phyloP scores from a whole-genome alignment of 2,113 vertebrate species.

The Heptranchias perlo region DNA sequence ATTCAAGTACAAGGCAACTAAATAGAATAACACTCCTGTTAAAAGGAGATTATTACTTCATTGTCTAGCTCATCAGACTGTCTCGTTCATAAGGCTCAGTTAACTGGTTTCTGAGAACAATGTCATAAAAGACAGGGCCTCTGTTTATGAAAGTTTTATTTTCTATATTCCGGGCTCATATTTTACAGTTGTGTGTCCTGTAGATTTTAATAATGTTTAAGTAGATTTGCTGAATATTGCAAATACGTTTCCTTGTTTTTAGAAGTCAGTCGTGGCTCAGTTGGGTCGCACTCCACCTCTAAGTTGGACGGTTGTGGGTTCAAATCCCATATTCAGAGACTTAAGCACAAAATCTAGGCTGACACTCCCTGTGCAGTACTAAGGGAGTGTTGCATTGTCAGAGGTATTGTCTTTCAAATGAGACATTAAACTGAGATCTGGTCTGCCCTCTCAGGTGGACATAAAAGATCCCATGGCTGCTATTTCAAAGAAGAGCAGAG shows the following conservation, averaged over 20 bases:
- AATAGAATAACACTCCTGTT: background rate
- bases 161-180: background rate
- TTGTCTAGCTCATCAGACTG: background rate
- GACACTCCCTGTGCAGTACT: background rate
- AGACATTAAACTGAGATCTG: background rate
- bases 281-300: background rate
- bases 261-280: background rate
- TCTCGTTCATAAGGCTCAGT: background rate
- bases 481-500: background rate
- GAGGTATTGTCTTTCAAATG: background rate
- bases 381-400: background rate
- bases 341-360: background rate
- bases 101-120: background rate
- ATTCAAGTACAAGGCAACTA: background rate
- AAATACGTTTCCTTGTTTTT: background rate
- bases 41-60: background rate
- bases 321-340: background rate
- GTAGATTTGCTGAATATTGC: background rate
- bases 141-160: background rate
- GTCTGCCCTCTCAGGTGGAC: background rate
- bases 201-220: background rate
- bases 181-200: background rate
- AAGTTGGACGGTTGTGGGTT: background rate
- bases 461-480: background rate
- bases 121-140: background rate